Base-by-base conservation (phyloP, 2,888 invertebrate species). In the Chrysolina oricalcia region DNA sequence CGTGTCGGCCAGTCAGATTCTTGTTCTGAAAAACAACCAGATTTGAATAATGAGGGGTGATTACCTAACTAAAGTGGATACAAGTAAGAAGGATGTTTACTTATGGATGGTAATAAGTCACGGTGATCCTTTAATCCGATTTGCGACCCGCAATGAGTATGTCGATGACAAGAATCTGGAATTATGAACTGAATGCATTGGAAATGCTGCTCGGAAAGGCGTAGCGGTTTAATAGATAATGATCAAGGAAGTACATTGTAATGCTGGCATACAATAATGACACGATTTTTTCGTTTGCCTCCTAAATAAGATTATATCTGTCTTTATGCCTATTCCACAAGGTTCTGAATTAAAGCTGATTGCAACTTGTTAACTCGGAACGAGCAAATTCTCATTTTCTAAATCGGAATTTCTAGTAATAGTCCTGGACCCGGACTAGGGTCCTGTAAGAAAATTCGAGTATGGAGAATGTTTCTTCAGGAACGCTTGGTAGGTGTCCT, bases 61-160 rank as follows among this genome's bases (percentile, higher is more conserved):
- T 59, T 59, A 59, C 59, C 35, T 8, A 23, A 35, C 27, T 23
- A 23, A 27, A 59, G 35, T 59, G 59, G 59, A 59, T 59, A 59
- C 59, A 59, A 59, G 59, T 21, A 66, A 43, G 66, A 64, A 66
- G 66, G 46, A 46, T 66, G 66, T 66, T 66, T 66, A 66, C 66
- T 48, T 43, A 66, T 66, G 23, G 66, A 66, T n/a, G 46, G 48
- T 46, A 43, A 66, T 66, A 66, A 66, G n/a, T 66, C 66, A 48
- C 66, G 46, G 19, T 35, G 48, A 66, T 66, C 43, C 43, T 59
- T 59, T 59, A 59, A 59, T 59, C 59, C 59, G 59, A 59, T 59
- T 35, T 59, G 59, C 59, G 17, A 11, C 35, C 23, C 27, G n/a
- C 35, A 35, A 35, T 35, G 59, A 59, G 27, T 59, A n/a, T 50